Base-by-base conservation (phyloP, 92 coral and sea anemone species). In the Phenganax subtilis region DNA sequence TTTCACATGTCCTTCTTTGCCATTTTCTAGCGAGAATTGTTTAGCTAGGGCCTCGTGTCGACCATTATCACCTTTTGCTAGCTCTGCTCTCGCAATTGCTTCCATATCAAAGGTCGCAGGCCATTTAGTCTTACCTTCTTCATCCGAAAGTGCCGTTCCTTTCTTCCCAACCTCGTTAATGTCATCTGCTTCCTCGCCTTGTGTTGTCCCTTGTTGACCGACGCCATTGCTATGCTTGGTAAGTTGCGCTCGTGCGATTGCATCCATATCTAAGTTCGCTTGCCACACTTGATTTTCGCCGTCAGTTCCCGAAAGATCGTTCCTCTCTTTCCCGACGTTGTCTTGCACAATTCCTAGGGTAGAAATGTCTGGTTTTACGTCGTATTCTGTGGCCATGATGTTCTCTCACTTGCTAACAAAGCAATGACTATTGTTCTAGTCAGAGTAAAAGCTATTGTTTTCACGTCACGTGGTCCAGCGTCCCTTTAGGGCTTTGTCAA, bases 1-100 rank as follows among this genome's bases (percentile, higher is more conserved):
- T 54, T 96, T 96, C 28, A 96, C 87, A 70, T 91, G 97, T 52
- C 81, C 83, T 79, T 96, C 99, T 87, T 96, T 96, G 12, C 70
- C 68, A 10, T 57, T 69, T 12, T 79, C 83, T 27, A 79, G 12
- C 44, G 83, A 20, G 54, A 30, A 79, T 28, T 67, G 58, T 25
- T 79, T 79, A 10, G 58, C 74, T 0, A 53, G 61, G 2, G 58
- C 60, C 77, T 53, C 60, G 37, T 53, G 60, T 37, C 62, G 77
- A 11, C 44, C 54, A 30, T 68, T 30, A 37, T 68, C 47, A n/a
- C 47, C 73, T 68, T 68, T 68, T 20, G 73, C 73, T 12, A 68
- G 47, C 73, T 68, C 73, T n/a, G 77, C 62, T 52, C 77, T 16
- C 9, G 80, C 61, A 20, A 75, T 57, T 30, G 81, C 51, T 15